phyloP scores from a whole-genome alignment of 2,113 vertebrate species.

The zebrafish (Danio rerio) region GRCz12tu NC_133177.1:55670001-55670500 shows the following conservation, averaged over 20 bases:
- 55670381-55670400: constrained; percentile 1
- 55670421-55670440: background rate
- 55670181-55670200: background rate
- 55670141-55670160: background rate
- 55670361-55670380: background rate
- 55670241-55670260: constrained; percentile 23
- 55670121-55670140: background rate
- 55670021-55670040: constrained; percentile 13
- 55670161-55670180: constrained; percentile 16
- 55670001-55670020: constrained; percentile 17
- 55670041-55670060: background rate
- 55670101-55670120: background rate
- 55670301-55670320: constrained; percentile 28
- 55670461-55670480: no score
- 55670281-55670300: constrained; percentile 17
- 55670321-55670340: background rate
- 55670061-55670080: background rate
- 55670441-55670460: background rate
- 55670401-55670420: background rate
- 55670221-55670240: constrained; percentile 19
- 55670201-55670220: background rate
- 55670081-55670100: background rate
- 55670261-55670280: constrained; percentile 4
- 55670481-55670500: no score
- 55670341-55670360: constrained; percentile 3